Base-by-base conservation (phyloP, 2,888 invertebrate species). In the Ypsolopha sequella region DNA sequence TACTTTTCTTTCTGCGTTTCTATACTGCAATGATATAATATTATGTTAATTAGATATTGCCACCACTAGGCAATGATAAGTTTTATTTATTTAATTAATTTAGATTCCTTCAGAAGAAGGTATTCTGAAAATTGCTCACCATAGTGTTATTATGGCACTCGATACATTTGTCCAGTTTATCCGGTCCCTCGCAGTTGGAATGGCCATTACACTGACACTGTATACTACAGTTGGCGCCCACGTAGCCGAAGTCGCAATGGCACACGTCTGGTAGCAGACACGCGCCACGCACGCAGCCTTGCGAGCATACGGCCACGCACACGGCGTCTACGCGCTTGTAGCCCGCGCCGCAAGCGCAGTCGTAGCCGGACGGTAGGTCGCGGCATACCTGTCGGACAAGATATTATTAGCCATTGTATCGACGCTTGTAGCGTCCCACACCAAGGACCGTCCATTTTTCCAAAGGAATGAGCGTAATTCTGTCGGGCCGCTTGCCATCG, bases 181-280 rank as follows among this genome's bases (percentile, higher is more conserved):
- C 94, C 7, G 95, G 95, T 1, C 96, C 95, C 63, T 91, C 92
- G 73, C 98, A 98, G 72, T 97, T 91, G 53, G 97, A 94, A 80
- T 98, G 97, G 0, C 96, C 96, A 73, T 98, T 97, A 74, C 98
- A 98, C 72, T 95, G 92, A 73, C 98, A 98, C 76, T 96, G 95
- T 56, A 95, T 95, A 61, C 95, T 95, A 75, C 98, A 98, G 84
- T 97, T 96, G 60, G 93, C 92, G 51, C 98, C 97, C 33, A 98
- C 96, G 76, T 95, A 98, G 53, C 97, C 97, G 81, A 98, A 98
- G 82, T 96, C 93, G 71, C 98, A 98, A 56, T 91, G 89, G 67
- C 98, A 97, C 54, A 91, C 89, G 68, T 95, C 91, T 50, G 96
- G 96, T 63, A 93, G 91, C 14, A 94, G 85, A 73, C 96, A 97